Evolutionary conservation across 2,797 vertebrate species (phyloP).

Genomic region (Hypotaenidia okinawae): DNA sequence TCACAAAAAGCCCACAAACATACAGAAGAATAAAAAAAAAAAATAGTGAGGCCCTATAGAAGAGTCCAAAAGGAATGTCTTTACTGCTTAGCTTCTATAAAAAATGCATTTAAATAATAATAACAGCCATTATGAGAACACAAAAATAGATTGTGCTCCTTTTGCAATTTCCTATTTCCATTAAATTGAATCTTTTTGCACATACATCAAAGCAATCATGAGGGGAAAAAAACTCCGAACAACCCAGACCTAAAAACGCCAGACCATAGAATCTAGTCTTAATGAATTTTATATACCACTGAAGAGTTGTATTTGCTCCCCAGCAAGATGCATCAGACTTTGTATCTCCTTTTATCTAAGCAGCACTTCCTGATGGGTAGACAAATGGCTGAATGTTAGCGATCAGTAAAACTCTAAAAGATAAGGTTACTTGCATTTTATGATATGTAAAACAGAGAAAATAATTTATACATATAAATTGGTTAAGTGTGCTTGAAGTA

Average conservation of each 20-base stretch:
- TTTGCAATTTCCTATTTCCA: neutral
- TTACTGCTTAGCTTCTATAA: neutral
- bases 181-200: neutral
- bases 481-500: neutral
- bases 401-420: neutral
- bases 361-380: neutral
- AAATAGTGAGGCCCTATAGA: neutral
- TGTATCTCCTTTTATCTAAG: neutral
- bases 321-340: neutral
- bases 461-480: neutral
- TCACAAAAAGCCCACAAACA: neutral
- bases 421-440: neutral
- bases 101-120: neutral
- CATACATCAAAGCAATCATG: neutral
- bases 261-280: neutral
- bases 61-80: neutral
- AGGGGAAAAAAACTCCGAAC: too few relatives aligned
- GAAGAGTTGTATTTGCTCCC: neutral
- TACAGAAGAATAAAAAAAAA: neutral
- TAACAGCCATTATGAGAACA: neutral
- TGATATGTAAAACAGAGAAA: neutral
- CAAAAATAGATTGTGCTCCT: neutral
- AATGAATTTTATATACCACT: neutral
- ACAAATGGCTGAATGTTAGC: neutral
- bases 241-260: neutral